These are phyloP conservation scores for Meriones unguiculatus DNA, from an alignment of 2,113 vertebrate species.

Conservation along the genomic window DNA sequence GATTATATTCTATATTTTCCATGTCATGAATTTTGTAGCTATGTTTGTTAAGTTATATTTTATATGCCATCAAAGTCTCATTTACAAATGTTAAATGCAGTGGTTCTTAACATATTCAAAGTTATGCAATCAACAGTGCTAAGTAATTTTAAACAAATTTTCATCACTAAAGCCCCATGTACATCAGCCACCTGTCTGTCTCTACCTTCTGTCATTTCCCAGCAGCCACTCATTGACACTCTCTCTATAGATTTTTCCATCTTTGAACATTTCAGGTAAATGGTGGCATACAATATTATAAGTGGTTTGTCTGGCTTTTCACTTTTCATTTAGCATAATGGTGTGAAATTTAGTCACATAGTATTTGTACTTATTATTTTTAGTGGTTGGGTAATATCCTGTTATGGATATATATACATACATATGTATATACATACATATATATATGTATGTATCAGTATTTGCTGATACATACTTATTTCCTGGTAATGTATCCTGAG, in stretches of 20 bases:
- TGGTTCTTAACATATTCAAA: background rate
- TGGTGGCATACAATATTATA: background rate
- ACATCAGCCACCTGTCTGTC: background rate
- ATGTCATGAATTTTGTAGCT: background rate
- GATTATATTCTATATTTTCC: background rate
- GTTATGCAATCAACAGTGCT: background rate
- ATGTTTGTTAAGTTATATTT: slow-evolving; percentile 8
- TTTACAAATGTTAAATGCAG: background rate
- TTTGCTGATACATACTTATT: background rate
- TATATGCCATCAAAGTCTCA: background rate
- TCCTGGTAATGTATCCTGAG: background rate
- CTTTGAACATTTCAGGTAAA: slow-evolving; percentile 20
- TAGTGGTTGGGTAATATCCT: background rate
- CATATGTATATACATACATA: too few relatives aligned
- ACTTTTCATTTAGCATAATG: background rate
- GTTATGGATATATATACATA: background rate
- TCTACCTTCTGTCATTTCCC: background rate
- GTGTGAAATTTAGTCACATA: slow-evolving; percentile 1
- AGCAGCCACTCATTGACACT: background rate
- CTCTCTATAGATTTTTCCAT: background rate
- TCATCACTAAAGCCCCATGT: background rate
- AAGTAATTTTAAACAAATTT: slow-evolving; percentile 33
- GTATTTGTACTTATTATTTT: slow-evolving; percentile 32
- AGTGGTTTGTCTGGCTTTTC: background rate
- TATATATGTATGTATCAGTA: background rate